A percentile compares a stretch with the other conserved stretches of the same genome.
These are phyloP conservation scores for Esox niger DNA, from an alignment of 2,113 vertebrate species.

Conservation along the genomic window DNA sequence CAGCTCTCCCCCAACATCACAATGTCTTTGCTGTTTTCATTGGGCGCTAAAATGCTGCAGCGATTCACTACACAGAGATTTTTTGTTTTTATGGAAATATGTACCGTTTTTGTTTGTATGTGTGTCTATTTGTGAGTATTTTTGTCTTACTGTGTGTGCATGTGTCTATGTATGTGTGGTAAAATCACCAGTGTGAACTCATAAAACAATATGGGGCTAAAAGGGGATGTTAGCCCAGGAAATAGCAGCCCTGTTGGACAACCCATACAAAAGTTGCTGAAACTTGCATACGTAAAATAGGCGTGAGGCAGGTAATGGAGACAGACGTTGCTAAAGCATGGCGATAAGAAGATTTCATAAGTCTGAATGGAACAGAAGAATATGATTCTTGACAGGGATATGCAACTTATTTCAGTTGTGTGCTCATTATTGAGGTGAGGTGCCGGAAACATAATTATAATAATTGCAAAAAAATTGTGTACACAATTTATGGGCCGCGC, in stretches of 20 bases:
- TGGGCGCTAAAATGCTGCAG: not conserved
- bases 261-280: slow-evolving; percentile 39
- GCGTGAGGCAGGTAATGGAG: slow-evolving; percentile 53
- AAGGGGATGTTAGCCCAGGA: slow-evolving; percentile 11
- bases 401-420: too few species aligned
- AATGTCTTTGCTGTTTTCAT: not conserved
- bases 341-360: slow-evolving; percentile 67
- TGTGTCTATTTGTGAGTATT: too few species aligned
- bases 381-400: too few species aligned
- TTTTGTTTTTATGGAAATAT: not conserved
- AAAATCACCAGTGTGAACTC: not conserved
- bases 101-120: too few species aligned
- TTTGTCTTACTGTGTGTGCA: too few species aligned
- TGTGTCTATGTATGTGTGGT: not conserved
- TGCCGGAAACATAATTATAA: too few species aligned
- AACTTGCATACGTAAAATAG: slow-evolving; percentile 37
- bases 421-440: too few species aligned
- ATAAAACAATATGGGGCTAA: not conserved
- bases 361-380: too few species aligned
- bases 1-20: not conserved
- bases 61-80: not conserved
- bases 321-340: slow-evolving; percentile 69
- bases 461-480: not conserved
- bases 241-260: slow-evolving; percentile 1
- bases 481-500: too few species aligned